Conservation (phyloP, 2,888 invertebrate genomes). For the Adelognathus sp. region DNA sequence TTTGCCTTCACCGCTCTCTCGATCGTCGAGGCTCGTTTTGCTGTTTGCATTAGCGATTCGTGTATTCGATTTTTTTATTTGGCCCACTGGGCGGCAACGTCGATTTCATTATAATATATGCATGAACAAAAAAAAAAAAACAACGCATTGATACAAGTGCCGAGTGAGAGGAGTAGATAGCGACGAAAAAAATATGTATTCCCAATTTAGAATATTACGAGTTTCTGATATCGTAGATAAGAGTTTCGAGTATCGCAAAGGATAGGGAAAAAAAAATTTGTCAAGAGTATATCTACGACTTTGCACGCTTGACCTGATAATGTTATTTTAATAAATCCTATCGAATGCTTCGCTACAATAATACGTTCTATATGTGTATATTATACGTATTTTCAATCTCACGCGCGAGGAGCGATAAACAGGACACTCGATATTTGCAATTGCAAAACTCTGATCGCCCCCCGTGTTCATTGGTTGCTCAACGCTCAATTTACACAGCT, state of each 20-base stretch:
- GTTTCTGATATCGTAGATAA: neutral
- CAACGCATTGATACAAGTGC: neutral
- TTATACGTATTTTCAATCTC: neutral
- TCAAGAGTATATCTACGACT: neutral
- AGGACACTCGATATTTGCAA: neutral
- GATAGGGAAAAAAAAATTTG: neutral
- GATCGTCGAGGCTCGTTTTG: neutral
- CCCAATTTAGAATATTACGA: neutral
- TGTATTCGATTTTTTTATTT: neutral
- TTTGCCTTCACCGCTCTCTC: constrained; percentile 38
- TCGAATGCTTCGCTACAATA: neutral
- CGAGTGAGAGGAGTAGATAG: neutral
- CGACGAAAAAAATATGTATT: neutral
- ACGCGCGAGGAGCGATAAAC: neutral
- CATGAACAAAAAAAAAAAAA: neutral
- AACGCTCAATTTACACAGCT: neutral
- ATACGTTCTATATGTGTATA: no score
- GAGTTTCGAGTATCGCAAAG: neutral
- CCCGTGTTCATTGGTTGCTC: neutral
- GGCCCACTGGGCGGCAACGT: neutral
- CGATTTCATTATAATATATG: no score
- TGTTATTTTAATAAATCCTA: neutral
- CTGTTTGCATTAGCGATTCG: constrained; percentile 19
- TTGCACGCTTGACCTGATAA: neutral
- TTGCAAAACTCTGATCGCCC: constrained; percentile 5